Evolutionary conservation across 2,888 invertebrate species (phyloP).

Genomic region (Drosophila niveifrons): DNA sequence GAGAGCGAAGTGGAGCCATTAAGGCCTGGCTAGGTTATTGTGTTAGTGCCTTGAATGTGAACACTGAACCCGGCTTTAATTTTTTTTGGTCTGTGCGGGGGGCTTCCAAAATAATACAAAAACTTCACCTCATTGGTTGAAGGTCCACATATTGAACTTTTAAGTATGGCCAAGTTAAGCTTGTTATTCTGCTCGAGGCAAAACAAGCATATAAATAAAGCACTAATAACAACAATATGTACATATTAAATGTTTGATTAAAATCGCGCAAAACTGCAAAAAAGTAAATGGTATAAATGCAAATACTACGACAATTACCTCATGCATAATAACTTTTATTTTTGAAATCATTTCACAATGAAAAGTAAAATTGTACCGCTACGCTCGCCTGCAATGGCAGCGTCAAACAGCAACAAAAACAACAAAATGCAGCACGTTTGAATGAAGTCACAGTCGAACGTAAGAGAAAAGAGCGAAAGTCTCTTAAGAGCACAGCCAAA

Average conservation of each 20-base stretch:
- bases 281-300: not conserved
- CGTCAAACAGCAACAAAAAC: slow-evolving; percentile 34
- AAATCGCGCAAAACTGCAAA: slow-evolving; percentile 3
- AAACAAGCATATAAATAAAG: not conserved
- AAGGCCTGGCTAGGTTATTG: slow-evolving; percentile 46
- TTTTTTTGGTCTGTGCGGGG: too few species aligned
- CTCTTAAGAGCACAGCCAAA: slow-evolving; percentile 22
- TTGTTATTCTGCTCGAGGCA: slow-evolving; percentile 6
- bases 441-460: slow-evolving; percentile 11
- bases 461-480: slow-evolving; percentile 32
- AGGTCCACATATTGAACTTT: slow-evolving; percentile 55
- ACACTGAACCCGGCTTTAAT: slow-evolving; percentile 54
- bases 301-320: slow-evolving; percentile 45
- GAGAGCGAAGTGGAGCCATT: slow-evolving; percentile 55
- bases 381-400: slow-evolving; percentile 24
- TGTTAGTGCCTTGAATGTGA: slow-evolving; percentile 67
- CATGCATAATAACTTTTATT: slow-evolving; percentile 61
- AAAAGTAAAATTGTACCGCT: slow-evolving; percentile 69
- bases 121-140: slow-evolving; percentile 37
- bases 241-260: slow-evolving; percentile 3
- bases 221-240: not conserved
- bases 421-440: slow-evolving; percentile 31
- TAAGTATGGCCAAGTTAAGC: slow-evolving; percentile 34
- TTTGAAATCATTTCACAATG: slow-evolving; percentile 72
- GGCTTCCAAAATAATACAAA: not conserved